Base-by-base conservation (phyloP, 2,113 vertebrate genomes). In the Australoheros scitulus region DNA sequence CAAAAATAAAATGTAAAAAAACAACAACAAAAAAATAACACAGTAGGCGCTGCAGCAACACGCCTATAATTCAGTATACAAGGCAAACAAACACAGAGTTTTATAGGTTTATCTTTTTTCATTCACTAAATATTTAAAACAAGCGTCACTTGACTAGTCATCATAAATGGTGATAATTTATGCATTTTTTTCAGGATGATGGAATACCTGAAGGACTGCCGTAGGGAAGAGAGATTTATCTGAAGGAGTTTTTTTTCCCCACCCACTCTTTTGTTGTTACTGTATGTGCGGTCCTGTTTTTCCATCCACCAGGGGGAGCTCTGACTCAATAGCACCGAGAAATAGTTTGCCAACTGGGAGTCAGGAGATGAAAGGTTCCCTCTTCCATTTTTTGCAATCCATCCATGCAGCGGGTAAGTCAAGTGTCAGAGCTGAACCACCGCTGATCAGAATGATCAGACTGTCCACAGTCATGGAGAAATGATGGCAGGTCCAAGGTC, bases 111-210 rank as follows among this genome's bases (percentile, higher is more conserved):
- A 81, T 87, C 84, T 91, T 89, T 91, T 90, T 94, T 92, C 94
- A 95, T 94, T 94, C 93, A 94, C 94, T 95, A 95, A 94, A 95
- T 95, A 95, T 94, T 95, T 92, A 95, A 96, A 95, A 96, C 93
- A 95, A 95, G 92, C 88, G 74, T 95, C 94, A 95, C 94, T 91
- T 87, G 88, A 95, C 90, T 90, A 93, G 86, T 94, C 90, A 60
- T 92, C 89, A 84, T 90, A 90, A 89, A 89, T 86, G 86, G 90
- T 90, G 82, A 93, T 91, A 58, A 82, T 92, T 92, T 93, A 91
- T 85, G 85, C 81, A 87, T 83, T 80, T 92, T 82, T 85, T 89
- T 91, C 86, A 93, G 90, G 91, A 90, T 78, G 87, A 93, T 84
- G 85, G 90, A 87, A 87, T 90, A 94, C 94, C 92, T 92, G 93